phyloP scores from a whole-genome alignment of 1,140 invertebrate species.

The Protaetia brevitarsis region DNA sequence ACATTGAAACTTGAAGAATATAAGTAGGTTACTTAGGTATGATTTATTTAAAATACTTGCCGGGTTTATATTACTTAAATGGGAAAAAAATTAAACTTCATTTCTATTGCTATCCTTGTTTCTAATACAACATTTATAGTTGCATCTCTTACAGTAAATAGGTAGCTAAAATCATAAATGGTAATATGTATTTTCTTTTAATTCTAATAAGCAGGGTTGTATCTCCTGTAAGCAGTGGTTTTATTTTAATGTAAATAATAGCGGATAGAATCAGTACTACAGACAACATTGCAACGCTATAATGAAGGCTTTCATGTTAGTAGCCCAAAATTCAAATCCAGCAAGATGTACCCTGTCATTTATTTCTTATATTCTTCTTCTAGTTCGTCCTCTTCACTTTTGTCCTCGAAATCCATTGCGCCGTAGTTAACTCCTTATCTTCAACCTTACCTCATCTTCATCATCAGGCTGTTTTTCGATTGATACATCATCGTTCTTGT shows the following conservation, averaged over 20 bases:
- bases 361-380: background rate
- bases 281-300: background rate
- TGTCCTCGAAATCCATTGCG: background rate
- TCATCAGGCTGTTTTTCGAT: background rate
- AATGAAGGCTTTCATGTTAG: background rate
- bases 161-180: background rate
- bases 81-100: no score
- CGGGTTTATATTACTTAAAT: no score
- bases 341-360: background rate
- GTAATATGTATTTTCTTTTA: background rate
- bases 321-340: background rate
- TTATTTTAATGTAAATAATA: background rate
- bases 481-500: background rate
- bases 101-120: no score
- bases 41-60: no score
- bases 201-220: background rate
- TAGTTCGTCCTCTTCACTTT: background rate
- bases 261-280: background rate
- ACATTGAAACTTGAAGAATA: no score
- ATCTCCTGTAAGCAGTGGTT: background rate
- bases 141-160: no score
- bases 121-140: no score
- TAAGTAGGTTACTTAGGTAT: no score
- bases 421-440: background rate
- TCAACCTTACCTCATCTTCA: background rate